Percentiles rank a stretch among this genome's conserved stretches.
These are phyloP conservation scores for Acrocephalus kingi DNA, from an alignment of 2,113 vertebrate genomes.

Conservation along the genomic window DNA sequence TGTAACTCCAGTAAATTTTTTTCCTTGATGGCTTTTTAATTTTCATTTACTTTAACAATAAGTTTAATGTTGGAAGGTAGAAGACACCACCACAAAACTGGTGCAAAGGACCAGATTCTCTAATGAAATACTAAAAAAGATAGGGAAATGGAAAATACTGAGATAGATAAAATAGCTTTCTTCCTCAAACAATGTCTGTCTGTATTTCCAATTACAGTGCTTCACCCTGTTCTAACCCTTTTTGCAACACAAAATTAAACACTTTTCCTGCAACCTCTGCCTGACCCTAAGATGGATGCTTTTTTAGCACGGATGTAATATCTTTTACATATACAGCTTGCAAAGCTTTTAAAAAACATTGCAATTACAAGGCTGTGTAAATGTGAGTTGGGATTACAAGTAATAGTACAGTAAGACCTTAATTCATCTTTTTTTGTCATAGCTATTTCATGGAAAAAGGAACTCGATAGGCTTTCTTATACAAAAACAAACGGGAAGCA, in stretches of 20 bases:
- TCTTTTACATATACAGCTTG: neutral
- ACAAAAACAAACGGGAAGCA: neutral
- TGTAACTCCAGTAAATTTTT: neutral
- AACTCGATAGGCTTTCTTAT: neutral
- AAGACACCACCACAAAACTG: neutral
- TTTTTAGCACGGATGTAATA: neutral
- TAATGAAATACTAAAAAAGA: neutral
- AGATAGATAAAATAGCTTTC: neutral
- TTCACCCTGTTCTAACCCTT: neutral
- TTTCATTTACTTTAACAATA: neutral
- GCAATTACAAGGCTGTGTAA: conserved; percentile 7
- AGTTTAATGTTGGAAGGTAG: neutral
- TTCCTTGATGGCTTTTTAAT: neutral
- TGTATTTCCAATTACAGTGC: neutral
- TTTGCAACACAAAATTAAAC: neutral
- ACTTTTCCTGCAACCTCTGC: neutral
- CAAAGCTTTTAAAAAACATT: neutral
- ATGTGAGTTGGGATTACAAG: neutral
- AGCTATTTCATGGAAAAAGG: neutral
- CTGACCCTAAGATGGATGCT: neutral
- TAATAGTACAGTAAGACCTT: neutral
- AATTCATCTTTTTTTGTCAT: neutral
- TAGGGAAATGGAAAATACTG: neutral
- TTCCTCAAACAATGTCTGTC: neutral
- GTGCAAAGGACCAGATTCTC: neutral